Conservation (phyloP, 92 coral and sea anemone species). For the Chrysogorgia sp. region DNA sequence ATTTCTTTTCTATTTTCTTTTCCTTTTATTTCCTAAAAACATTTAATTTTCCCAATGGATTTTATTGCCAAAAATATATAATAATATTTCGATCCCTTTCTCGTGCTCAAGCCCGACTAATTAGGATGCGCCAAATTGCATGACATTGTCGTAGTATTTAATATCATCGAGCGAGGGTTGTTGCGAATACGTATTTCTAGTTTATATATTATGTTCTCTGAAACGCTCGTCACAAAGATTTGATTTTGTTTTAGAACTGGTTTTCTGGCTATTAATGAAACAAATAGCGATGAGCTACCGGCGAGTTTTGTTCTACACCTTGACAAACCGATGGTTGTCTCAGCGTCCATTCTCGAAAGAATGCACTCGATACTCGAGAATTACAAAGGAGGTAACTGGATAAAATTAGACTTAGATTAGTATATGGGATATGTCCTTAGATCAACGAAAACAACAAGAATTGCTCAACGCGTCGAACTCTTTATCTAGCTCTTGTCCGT, state of each 20-base stretch:
- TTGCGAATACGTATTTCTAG: no score
- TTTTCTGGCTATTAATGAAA: slow-evolving; percentile 78
- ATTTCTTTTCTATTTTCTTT: no score
- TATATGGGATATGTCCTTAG: neutral
- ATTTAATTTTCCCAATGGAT: no score
- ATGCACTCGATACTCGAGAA: slow-evolving; percentile 54
- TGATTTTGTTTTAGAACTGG: slow-evolving; percentile 61
- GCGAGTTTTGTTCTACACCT: slow-evolving; percentile 90
- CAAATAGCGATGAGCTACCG: slow-evolving; percentile 87
- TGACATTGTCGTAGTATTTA: no score
- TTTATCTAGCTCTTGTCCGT: no score
- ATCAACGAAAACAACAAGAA: neutral
- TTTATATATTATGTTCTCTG: neutral
- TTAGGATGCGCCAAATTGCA: no score
- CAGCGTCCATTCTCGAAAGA: slow-evolving; percentile 75
- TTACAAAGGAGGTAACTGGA: slow-evolving; percentile 22
- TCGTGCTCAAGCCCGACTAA: no score
- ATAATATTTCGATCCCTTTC: no score
- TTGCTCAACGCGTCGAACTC: no score
- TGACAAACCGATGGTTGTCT: slow-evolving; percentile 82
- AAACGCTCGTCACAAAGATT: neutral
- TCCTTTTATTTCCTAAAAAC: no score
- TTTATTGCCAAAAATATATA: no score
- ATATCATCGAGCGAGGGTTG: no score
- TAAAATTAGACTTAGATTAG: neutral